A percentile compares a stretch with the other conserved stretches of the same genome.
Conservation (phyloP, 1,140 invertebrate species). For the Drosophila littoralis region DNA sequence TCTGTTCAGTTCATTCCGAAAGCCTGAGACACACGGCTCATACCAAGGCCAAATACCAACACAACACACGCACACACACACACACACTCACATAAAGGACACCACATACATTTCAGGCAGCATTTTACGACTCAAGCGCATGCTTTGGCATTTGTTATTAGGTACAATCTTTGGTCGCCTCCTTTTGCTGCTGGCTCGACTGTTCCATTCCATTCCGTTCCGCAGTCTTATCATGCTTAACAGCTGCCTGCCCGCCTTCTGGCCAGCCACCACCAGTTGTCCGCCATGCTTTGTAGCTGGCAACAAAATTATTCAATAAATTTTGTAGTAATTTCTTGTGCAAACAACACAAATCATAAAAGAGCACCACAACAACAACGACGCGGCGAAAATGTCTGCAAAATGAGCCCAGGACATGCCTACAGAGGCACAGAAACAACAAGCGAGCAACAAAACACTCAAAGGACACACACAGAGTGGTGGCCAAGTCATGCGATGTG, state of each 20-base stretch:
- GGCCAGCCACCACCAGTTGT: not conserved
- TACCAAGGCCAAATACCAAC: slow-evolving; percentile 17
- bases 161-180: slow-evolving; percentile 43
- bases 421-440: not conserved
- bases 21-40: slow-evolving; percentile 5
- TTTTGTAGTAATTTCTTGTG: slow-evolving; percentile 80
- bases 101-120: slow-evolving; percentile 68
- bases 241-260: slow-evolving; percentile 5
- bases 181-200: slow-evolving; percentile 1
- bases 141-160: slow-evolving; percentile 80
- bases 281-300: slow-evolving; percentile 20
- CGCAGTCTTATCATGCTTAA: slow-evolving; percentile 28
- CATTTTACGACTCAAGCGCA: slow-evolving; percentile 77
- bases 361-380: slow-evolving; percentile 16
- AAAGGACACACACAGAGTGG: slow-evolving; percentile 6
- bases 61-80: slow-evolving; percentile 19
- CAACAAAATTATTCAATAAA: slow-evolving; percentile 80
- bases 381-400: slow-evolving; percentile 36
- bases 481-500: not conserved
- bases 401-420: slow-evolving; percentile 21
- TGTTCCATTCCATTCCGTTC: slow-evolving; percentile 1
- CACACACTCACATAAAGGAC: slow-evolving; percentile 1
- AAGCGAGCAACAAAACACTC: not conserved
- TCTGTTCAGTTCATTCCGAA: slow-evolving; percentile 7
- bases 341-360: slow-evolving; percentile 82